Conservation (phyloP, 2,113 vertebrate genomes). For the Larimichthys polyactis region DNA sequence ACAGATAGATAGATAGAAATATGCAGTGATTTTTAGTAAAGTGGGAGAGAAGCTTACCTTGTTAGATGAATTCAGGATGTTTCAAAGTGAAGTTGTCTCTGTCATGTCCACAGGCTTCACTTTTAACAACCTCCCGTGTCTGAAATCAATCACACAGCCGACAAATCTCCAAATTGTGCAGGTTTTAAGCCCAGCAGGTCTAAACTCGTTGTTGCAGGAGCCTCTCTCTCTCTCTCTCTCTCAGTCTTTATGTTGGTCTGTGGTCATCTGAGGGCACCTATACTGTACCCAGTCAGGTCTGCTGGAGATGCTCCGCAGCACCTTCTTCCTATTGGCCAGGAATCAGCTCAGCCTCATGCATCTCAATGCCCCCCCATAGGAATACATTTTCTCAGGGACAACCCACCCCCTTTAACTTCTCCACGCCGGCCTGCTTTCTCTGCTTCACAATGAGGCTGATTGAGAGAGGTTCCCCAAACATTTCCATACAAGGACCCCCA, state of each 20-base stretch:
- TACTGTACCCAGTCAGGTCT: constrained; percentile 44
- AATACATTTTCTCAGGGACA: constrained; percentile 48
- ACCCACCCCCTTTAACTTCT: constrained; percentile 54
- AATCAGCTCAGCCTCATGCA: constrained; percentile 60
- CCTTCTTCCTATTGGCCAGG: constrained; percentile 69
- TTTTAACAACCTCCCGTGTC: not conserved
- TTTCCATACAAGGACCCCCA: constrained; percentile 52
- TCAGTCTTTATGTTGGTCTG: constrained; percentile 9
- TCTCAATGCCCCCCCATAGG: constrained; percentile 59
- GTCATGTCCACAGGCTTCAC: constrained; percentile 36
- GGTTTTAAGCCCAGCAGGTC: not conserved
- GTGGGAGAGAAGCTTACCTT: constrained; percentile 45
- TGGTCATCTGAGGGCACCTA: constrained; percentile 77
- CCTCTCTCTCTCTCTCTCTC: not conserved
- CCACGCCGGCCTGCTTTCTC: constrained; percentile 16
- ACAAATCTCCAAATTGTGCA: constrained; percentile 8
- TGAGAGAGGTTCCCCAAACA: constrained; percentile 22
- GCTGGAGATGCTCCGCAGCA: constrained; percentile 47
- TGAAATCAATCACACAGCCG: not conserved
- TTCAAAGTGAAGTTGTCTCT: constrained; percentile 10
- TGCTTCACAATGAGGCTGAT: constrained; percentile 14
- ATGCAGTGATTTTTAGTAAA: not conserved
- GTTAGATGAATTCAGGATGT: not conserved
- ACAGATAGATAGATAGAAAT: not conserved
- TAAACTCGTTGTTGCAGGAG: not conserved